A percentile compares a stretch with the other conserved stretches of the same genome.
These are phyloP conservation scores for Agapornis roseicollis DNA, from an alignment of 2,113 vertebrate genomes.

Conservation along the genomic window DNA sequence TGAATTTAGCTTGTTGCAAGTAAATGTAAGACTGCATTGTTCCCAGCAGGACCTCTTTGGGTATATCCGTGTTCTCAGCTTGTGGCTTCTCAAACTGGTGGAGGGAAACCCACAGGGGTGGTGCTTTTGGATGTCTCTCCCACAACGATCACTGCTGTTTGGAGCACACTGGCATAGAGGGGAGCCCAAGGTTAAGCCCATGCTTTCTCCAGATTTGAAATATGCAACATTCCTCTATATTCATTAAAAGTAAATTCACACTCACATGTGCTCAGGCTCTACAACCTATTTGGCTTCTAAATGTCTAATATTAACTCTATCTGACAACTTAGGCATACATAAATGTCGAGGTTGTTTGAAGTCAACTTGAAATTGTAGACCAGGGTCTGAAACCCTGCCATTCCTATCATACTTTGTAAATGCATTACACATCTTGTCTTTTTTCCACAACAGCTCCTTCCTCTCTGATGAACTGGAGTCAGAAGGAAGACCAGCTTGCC, in stretches of 20 bases:
- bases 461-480: not conserved
- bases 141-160: accelerated
- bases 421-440: not conserved
- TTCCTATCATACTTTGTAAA: not conserved
- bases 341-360: not conserved
- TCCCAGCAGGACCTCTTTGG: not conserved
- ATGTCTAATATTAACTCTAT: not conserved
- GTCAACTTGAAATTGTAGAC: not conserved
- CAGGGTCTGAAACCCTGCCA: not conserved
- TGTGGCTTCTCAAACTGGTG: not conserved
- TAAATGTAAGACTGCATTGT: not conserved
- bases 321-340: not conserved
- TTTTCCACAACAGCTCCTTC: not conserved
- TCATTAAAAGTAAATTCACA: not conserved
- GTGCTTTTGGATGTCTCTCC: not conserved
- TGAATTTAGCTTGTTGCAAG: not conserved
- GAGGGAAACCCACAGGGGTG: not conserved
- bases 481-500: not conserved
- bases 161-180: not conserved
- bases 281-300: not conserved
- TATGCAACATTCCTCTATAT: not conserved
- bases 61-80: accelerated
- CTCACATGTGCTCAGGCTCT: not conserved
- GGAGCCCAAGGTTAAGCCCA: not conserved
- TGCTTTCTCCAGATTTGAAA: not conserved